phyloP scores from a whole-genome alignment of 2,888 invertebrate genomes.

The Tenthredo distinguenda region DNA sequence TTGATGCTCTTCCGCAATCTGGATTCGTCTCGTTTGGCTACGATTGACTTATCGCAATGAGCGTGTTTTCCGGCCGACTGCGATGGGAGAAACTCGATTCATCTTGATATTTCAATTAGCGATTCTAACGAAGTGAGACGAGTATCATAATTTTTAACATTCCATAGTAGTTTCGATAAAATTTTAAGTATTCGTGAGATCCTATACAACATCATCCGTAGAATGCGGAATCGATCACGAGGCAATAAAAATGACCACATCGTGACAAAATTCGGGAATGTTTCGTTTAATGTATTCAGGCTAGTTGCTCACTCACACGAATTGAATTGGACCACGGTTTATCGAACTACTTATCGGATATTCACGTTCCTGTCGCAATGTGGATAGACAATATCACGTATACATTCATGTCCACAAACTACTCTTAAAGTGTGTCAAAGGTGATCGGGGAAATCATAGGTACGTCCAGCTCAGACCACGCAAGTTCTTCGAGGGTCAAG shows the following conservation, averaged over 20 bases:
- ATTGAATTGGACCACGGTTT: slow-evolving; percentile 14
- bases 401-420: neutral
- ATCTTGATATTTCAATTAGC: neutral
- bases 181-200: neutral
- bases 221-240: neutral
- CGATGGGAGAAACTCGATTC: neutral
- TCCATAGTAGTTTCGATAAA: neutral
- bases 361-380: slow-evolving; percentile 29
- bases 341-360: slow-evolving; percentile 34
- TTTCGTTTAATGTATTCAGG: slow-evolving; percentile 32
- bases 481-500: slow-evolving; percentile 34
- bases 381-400: slow-evolving; percentile 9
- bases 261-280: slow-evolving; percentile 16
- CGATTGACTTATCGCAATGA: neutral
- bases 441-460: neutral
- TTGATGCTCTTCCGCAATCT: neutral
- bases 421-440: slow-evolving; percentile 35
- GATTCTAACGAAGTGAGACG: neutral
- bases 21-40: neutral
- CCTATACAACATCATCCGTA: neutral
- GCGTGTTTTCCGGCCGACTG: neutral
- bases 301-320: neutral
- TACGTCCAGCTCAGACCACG: neutral
- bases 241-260: slow-evolving; percentile 5
- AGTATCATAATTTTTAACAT: neutral